Conservation (phyloP, 2,888 invertebrate species). For the Leptopilina myrica region DNA sequence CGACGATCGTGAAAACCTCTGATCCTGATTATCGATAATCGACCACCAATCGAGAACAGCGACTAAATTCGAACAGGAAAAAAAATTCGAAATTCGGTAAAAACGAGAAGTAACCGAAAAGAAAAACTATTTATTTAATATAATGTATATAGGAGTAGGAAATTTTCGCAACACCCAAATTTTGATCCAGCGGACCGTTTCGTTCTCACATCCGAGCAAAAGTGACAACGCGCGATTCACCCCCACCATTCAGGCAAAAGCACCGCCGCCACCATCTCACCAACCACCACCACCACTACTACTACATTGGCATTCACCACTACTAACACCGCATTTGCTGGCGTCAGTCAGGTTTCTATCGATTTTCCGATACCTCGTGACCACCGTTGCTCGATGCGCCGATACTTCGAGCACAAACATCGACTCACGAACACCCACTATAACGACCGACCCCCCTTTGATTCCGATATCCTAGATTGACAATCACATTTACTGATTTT, state of each 20-base stretch:
- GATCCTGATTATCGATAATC: constrained; percentile 39
- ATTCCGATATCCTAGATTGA: constrained; percentile 38
- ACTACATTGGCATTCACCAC: constrained; percentile 43
- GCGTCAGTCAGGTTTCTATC: constrained; percentile 73
- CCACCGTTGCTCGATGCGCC: constrained; percentile 73
- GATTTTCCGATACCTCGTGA: constrained; percentile 76
- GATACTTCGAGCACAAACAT: constrained; percentile 68
- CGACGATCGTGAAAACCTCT: background rate
- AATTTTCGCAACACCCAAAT: constrained; percentile 34
- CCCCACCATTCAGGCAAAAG: constrained; percentile 42
- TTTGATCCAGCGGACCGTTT: constrained; percentile 40
- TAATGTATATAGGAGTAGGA: too few relatives aligned
- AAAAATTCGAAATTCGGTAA: too few relatives aligned
- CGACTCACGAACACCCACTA: constrained; percentile 62
- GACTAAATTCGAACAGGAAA: too few relatives aligned
- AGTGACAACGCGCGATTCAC: constrained; percentile 55
- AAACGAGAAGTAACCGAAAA: too few relatives aligned
- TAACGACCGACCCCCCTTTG: constrained; percentile 39
- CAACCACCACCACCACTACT: constrained; percentile 54
- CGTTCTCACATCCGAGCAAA: constrained; percentile 45
- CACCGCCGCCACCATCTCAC: constrained; percentile 41
- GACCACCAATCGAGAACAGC: background rate
- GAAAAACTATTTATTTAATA: too few relatives aligned
- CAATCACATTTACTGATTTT: constrained; percentile 19
- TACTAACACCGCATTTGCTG: constrained; percentile 51